Conservation (phyloP, 2,888 invertebrate genomes). For the Acholoe squamosa region DNA sequence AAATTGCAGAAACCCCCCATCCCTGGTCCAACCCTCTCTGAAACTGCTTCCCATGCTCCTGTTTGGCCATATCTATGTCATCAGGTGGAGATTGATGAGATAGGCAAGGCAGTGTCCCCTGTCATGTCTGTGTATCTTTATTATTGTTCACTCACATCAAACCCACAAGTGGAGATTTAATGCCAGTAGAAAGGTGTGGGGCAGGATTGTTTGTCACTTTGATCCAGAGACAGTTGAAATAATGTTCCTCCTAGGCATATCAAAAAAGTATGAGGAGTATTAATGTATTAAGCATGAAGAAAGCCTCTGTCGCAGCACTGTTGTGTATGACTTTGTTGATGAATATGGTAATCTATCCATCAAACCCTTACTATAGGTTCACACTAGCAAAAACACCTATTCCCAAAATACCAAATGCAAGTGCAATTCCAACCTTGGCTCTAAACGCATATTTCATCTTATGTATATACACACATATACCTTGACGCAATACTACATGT, state of each 20-base stretch:
- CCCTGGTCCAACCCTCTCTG: too few species aligned
- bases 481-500: too few species aligned
- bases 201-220: neutral
- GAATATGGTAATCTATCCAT: slow-evolving; percentile 51
- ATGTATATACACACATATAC: too few species aligned
- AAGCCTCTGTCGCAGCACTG: neutral
- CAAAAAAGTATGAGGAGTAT: slow-evolving; percentile 16
- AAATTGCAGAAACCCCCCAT: too few species aligned
- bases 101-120: neutral
- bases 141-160: slow-evolving; percentile 55
- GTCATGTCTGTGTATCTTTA: slow-evolving; percentile 29
- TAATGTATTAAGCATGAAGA: slow-evolving; percentile 32
- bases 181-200: slow-evolving; percentile 60
- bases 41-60: too few species aligned
- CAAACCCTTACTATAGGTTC: slow-evolving; percentile 50
- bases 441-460: too few species aligned
- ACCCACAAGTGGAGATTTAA: slow-evolving; percentile 22
- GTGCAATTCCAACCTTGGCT: too few species aligned
- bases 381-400: neutral
- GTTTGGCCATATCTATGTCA: slow-evolving; percentile 54
- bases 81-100: slow-evolving; percentile 26
- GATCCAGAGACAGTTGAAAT: neutral
- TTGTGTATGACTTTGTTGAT: slow-evolving; percentile 58
- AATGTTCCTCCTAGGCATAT: slow-evolving; percentile 46
- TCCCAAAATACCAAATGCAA: slow-evolving; percentile 43